Evolutionary conservation across 2,113 vertebrate genomes (phyloP).

Genomic region (Dipodomys merriami): DNA sequence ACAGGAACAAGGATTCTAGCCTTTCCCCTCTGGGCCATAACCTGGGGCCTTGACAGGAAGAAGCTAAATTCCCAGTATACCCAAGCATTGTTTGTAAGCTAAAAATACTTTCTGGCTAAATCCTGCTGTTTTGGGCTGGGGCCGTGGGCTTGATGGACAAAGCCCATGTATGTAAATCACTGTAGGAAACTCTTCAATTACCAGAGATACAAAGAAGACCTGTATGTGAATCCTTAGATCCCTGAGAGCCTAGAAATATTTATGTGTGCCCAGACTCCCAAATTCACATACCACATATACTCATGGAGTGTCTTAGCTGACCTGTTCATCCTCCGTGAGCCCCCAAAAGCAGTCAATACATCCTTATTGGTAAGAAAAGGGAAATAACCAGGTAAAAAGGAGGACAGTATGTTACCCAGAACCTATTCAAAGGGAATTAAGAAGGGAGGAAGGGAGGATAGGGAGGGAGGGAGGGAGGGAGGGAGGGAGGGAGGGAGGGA

Average conservation of each 20-base stretch:
- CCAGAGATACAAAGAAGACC: not conserved
- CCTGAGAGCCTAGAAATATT: slow-evolving; percentile 16
- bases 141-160: slow-evolving; percentile 6
- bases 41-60: slow-evolving; percentile 79
- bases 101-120: slow-evolving; percentile 77
- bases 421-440: not conserved
- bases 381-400: not conserved
- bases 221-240: not conserved
- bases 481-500: no score
- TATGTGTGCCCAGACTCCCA: not conserved
- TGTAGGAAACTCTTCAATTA: slow-evolving; percentile 51
- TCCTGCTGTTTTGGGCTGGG: slow-evolving; percentile 63
- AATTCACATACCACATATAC: not conserved
- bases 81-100: slow-evolving; percentile 78
- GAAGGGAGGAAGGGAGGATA: no score
- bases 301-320: not conserved
- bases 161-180: slow-evolving; percentile 28
- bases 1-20: slow-evolving; percentile 78
- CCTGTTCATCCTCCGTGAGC: not conserved
- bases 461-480: no score
- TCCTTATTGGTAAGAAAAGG: not conserved
- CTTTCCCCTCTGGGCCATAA: slow-evolving; percentile 73
- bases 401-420: not conserved
- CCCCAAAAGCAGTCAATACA: not conserved
- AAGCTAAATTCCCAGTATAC: slow-evolving; percentile 80